Evolutionary conservation across 2,888 invertebrate species (phyloP).

Genomic region (Trissonchulus latispiculum): DNA sequence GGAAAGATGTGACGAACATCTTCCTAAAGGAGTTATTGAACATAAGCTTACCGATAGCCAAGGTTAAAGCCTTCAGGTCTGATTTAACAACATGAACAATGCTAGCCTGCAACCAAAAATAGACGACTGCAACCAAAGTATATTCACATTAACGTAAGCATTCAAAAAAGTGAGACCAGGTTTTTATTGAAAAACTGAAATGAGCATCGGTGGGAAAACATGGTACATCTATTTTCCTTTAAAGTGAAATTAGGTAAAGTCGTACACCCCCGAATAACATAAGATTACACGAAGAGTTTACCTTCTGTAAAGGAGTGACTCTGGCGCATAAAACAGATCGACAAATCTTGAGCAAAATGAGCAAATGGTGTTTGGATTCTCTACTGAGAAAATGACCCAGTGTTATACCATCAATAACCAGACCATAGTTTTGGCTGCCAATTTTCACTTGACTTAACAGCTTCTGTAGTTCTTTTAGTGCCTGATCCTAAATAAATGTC

Average conservation of each 20-base stretch:
- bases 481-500: neutral
- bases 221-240: no score
- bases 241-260: no score
- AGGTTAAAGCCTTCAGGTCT: constrained; percentile 68
- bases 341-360: constrained; percentile 69
- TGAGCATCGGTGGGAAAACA: no score
- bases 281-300: no score
- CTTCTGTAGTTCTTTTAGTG: neutral
- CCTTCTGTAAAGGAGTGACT: constrained; percentile 73
- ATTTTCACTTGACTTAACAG: neutral
- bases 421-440: constrained; percentile 48
- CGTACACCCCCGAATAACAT: no score
- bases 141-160: no score
- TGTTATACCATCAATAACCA: constrained; percentile 88
- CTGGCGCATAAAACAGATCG: constrained; percentile 84
- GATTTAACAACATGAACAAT: constrained; percentile 75
- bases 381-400: constrained; percentile 77
- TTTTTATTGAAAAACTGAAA: no score
- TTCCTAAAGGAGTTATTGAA: no score
- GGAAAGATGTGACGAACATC: no score
- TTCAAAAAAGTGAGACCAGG: no score
- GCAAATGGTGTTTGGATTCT: constrained; percentile 67
- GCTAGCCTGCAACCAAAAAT: constrained; percentile 54
- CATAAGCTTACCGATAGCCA: constrained; percentile 57
- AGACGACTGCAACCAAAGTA: no score